Evolutionary conservation across 1,140 invertebrate species (phyloP).

Genomic region (Atta texana): DNA sequence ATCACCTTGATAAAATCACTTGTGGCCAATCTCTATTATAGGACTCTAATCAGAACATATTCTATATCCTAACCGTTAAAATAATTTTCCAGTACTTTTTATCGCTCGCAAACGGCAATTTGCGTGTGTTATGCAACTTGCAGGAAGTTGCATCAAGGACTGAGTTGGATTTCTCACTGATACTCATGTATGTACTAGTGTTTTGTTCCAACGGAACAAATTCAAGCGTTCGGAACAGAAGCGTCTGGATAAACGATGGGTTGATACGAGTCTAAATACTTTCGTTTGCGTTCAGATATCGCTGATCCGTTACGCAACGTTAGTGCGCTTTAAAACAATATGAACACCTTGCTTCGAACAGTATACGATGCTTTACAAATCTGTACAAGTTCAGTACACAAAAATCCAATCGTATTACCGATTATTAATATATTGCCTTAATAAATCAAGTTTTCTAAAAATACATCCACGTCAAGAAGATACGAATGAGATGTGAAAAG

Average conservation of each 20-base stretch:
- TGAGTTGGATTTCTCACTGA: neutral
- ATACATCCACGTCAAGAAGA: neutral
- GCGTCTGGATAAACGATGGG: conserved; percentile 10
- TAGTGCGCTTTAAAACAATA: neutral
- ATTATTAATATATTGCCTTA: neutral
- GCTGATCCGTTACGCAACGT: neutral
- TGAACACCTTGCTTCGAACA: neutral
- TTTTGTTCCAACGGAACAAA: neutral
- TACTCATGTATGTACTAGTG: no score
- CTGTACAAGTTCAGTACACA: neutral
- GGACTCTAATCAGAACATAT: neutral
- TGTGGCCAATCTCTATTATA: no score
- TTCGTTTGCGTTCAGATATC: neutral
- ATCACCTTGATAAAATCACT: no score
- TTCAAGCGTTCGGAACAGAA: neutral
- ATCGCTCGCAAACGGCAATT: neutral
- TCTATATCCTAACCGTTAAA: neutral
- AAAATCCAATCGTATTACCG: neutral
- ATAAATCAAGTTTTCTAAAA: neutral
- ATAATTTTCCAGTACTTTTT: conserved; percentile 14
- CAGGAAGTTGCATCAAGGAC: neutral
- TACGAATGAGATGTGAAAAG: neutral
- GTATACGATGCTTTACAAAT: neutral
- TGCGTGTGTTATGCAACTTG: neutral
- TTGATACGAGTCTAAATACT: conserved; percentile 3